Evolutionary conservation across 2,113 vertebrate genomes (phyloP).

Genomic region (Micronycteris hirsuta): DNA sequence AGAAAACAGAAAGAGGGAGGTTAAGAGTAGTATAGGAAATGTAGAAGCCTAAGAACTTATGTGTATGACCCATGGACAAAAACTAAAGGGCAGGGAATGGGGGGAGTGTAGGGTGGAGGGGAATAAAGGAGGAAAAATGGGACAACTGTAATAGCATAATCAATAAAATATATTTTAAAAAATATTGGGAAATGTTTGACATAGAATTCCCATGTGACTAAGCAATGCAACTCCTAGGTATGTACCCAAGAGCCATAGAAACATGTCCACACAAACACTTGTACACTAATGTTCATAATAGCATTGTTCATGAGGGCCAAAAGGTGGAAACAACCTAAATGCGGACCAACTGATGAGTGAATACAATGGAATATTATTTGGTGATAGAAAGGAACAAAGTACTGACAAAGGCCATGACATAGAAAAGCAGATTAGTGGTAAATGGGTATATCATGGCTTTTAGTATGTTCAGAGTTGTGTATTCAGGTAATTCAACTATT

Average conservation of each 20-base stretch:
- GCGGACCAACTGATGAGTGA: not conserved
- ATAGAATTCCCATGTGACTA: not conserved
- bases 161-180: no score
- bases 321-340: not conserved
- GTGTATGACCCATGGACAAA: no score
- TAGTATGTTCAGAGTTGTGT: not conserved
- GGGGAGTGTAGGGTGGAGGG: no score
- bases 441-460: not conserved
- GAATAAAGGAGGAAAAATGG: no score
- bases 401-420: not conserved
- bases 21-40: no score
- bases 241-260: not conserved
- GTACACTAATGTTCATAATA: not conserved
- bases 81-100: no score
- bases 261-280: not conserved
- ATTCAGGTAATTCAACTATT: no score
- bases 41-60: no score
- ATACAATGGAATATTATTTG: not conserved
- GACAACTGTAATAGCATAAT: no score
- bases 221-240: not conserved
- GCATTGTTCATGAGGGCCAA: not conserved
- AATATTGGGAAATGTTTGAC: not conserved
- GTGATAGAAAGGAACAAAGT: not conserved
- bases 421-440: not conserved
- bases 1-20: no score